Evolutionary conservation across 53 echinoderm and acorn worm genomes (phyloP).

Genomic region (Paracentrotus lividus): DNA sequence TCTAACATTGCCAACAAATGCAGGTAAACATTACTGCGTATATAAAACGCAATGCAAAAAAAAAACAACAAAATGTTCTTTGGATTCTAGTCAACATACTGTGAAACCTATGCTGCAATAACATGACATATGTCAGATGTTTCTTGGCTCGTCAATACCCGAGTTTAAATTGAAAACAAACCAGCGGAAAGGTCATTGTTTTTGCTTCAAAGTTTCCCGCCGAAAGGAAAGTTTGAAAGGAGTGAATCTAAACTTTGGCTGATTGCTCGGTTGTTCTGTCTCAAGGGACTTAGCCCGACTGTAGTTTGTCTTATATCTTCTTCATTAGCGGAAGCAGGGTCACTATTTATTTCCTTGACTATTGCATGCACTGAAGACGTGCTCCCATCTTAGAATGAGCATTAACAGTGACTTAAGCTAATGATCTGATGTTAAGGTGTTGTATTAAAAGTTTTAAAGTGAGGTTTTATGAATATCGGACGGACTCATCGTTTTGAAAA

Average conservation of each 20-base stretch:
- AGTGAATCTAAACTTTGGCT: background rate
- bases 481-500: background rate
- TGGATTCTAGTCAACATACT: conserved; percentile 21
- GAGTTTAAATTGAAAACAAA: conserved; percentile 32
- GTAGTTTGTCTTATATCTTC: background rate
- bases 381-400: background rate
- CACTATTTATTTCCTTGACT: conserved; percentile 52
- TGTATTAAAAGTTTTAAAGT: background rate
- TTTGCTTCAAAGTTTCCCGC: conserved; percentile 26
- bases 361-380: background rate
- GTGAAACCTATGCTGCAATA: conserved; percentile 4
- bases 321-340: conserved; percentile 23
- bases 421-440: background rate
- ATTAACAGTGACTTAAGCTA: background rate
- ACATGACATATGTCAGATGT: conserved; percentile 34
- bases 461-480: background rate
- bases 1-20: conserved; percentile 34
- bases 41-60: background rate
- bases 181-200: conserved; percentile 35
- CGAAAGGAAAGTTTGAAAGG: conserved; percentile 30
- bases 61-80: background rate
- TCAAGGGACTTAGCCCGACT: background rate
- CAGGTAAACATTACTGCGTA: conserved; percentile 40
- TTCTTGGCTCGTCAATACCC: conserved; percentile 31
- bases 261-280: conserved; percentile 10